A percentile compares a stretch with the other conserved stretches of the same genome.
Evolutionary conservation across 2,888 invertebrate species (phyloP).

Genomic region (Drosophila buzzatii): DNA sequence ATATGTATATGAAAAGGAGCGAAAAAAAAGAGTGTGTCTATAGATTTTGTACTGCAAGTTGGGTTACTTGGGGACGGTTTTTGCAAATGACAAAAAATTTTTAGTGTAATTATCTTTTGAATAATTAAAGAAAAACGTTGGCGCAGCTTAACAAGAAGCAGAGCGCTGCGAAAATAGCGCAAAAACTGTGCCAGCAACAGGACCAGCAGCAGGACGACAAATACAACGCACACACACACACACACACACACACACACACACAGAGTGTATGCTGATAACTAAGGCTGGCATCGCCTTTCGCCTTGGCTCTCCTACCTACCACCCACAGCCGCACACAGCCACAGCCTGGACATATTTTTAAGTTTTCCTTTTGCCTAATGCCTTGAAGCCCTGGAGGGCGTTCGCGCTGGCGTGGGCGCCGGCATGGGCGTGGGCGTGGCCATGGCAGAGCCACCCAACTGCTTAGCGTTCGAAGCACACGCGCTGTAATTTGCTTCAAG

Average conservation of each 20-base stretch:
- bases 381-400: slow-evolving; percentile 29
- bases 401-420: background rate
- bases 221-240: slow-evolving; percentile 14
- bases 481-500: slow-evolving; percentile 74
- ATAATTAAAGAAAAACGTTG: slow-evolving; percentile 82
- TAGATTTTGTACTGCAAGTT: slow-evolving; percentile 64
- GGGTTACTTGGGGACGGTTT: slow-evolving; percentile 57
- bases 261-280: slow-evolving; percentile 47
- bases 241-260: slow-evolving; percentile 5
- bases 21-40: slow-evolving; percentile 45
- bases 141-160: slow-evolving; percentile 60
- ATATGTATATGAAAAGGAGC: slow-evolving; percentile 7
- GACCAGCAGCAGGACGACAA: slow-evolving; percentile 37
- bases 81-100: slow-evolving; percentile 66
- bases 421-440: slow-evolving; percentile 1
- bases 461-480: slow-evolving; percentile 58
- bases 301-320: slow-evolving; percentile 12
- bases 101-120: slow-evolving; percentile 83
- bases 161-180: slow-evolving; percentile 48
- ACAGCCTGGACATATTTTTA: slow-evolving; percentile 63
- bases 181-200: slow-evolving; percentile 53
- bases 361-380: slow-evolving; percentile 44
- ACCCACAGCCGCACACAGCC: background rate
- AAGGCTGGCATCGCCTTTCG: slow-evolving; percentile 36
- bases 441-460: slow-evolving; percentile 28